Evolutionary conservation across 2,113 vertebrate species (phyloP), one percentile per base, ranked within the genome.

Genomic region (Micronycteris hirsuta): DNA sequence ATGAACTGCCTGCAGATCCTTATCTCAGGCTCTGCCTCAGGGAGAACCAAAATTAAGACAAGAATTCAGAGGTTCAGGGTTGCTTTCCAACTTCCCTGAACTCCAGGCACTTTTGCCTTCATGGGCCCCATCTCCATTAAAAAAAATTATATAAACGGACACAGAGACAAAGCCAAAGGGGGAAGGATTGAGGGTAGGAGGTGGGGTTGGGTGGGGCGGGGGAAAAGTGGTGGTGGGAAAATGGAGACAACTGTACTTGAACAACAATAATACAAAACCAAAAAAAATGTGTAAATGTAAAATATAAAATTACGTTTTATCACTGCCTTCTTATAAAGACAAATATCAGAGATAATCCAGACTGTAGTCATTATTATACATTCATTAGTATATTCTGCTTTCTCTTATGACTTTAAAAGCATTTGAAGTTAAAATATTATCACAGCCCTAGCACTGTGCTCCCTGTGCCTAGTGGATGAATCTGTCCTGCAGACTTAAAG

Each of bases 21-120:
- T 54, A 15, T 56, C 68, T 84, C 41, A 56, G 24, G 5, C 0
- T 63, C 31, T 76, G 49, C n/a, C 70, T 94, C 45, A 24, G n/a
- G 7, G 19, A 28, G 67, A 95, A 91, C 17, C 45, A 85, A 92
- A 95, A 81, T 92, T 65, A 92, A 92, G 45, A 92, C 58, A 54
- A 8, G 3, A 88, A 94, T 5, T 88, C 58, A 43, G 68, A 94
- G 52, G 4, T 52, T 0, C 5, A 87, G 36, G 24, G 17, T 14
- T 92, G 17, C 63, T 36, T 93, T 71, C 38, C 17, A 43, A 47
- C 11, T 84, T 74, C 15, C 15, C 26, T 3, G 6, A 54, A 38
- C 22, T 15, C 4, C 49, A 16, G 58, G 33, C 7, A 77, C 0
- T 43, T 95, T 52, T 41, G 68, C 61, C 17, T 19, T 83, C 24